These are phyloP conservation scores for Cuculus canorus DNA, from an alignment of 2,797 vertebrate genomes.

Conservation along the genomic window DNA sequence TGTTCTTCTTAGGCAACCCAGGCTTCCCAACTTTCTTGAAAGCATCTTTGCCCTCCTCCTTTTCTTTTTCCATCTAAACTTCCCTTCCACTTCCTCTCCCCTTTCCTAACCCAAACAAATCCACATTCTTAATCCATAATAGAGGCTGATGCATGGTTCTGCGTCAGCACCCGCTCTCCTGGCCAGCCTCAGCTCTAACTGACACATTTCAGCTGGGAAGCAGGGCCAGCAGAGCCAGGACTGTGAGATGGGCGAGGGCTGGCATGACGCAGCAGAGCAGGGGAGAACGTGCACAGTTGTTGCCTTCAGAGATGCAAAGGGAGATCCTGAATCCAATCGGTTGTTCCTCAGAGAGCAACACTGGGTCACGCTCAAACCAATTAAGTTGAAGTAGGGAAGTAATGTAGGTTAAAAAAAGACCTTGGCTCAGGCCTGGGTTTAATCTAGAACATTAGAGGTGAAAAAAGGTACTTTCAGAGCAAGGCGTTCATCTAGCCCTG, in stretches of 20 bases:
- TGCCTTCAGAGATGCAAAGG: neutral
- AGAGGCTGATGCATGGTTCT: neutral
- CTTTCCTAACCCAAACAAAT: neutral
- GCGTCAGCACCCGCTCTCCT: neutral
- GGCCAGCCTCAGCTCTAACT: neutral
- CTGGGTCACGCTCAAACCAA: neutral
- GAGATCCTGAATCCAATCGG: neutral
- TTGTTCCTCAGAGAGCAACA: neutral
- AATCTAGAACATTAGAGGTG: neutral
- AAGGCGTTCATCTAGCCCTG: neutral
- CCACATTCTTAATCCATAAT: neutral
- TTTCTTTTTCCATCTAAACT: neutral
- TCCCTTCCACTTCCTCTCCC: neutral
- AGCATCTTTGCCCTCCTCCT: neutral
- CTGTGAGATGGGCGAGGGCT: accelerated
- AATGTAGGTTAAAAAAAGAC: neutral
- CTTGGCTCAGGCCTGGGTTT: neutral
- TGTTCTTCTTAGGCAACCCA: neutral
- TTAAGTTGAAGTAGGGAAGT: neutral
- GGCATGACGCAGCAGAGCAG: neutral
- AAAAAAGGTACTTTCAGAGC: neutral
- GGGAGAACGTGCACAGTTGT: accelerated
- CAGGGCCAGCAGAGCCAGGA: neutral
- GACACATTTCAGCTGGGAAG: neutral
- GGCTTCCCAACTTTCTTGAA: neutral